Evolutionary conservation across 1,140 invertebrate species (phyloP).

Genomic region (Samia ricini): DNA sequence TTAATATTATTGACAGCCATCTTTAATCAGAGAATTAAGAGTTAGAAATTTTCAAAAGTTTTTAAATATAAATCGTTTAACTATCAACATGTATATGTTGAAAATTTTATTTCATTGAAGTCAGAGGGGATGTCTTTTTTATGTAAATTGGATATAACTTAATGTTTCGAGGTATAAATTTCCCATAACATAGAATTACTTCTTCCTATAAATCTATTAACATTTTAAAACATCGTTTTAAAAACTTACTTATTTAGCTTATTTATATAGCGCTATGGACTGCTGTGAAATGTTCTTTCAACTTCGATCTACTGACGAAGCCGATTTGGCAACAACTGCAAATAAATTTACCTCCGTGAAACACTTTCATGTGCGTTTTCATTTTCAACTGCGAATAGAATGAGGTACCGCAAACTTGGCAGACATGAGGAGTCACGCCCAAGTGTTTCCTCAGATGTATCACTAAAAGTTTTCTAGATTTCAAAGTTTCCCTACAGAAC

Average conservation of each 20-base stretch:
- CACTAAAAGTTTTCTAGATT: conserved; percentile 54
- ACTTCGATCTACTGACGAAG: conserved; percentile 39
- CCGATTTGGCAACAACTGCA: conserved; percentile 56
- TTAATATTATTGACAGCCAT: too few species aligned
- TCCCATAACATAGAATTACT: neutral
- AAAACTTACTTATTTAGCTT: neutral
- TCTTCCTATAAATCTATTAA: neutral
- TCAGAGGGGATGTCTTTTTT: too few species aligned
- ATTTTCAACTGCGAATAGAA: conserved; percentile 50
- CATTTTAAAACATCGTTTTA: too few species aligned
- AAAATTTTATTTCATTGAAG: too few species aligned
- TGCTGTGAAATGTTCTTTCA: conserved; percentile 55
- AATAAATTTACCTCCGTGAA: conserved; percentile 55
- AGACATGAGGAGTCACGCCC: conserved; percentile 48
- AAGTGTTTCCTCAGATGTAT: conserved; percentile 63
- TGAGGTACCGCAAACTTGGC: conserved; percentile 46
- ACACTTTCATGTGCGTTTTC: conserved; percentile 52
- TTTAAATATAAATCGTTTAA: too few species aligned
- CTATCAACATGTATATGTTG: too few species aligned
- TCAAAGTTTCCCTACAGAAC: conserved; percentile 53
- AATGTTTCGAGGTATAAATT: too few species aligned
- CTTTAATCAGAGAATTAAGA: too few species aligned
- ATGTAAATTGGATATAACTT: too few species aligned
- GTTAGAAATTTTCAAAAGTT: too few species aligned
- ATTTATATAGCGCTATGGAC: conserved; percentile 51